Evolutionary conservation across 2,888 invertebrate species (phyloP), one percentile per base, ranked within the genome.

Genomic region (Drosophila hamatofila): DNA sequence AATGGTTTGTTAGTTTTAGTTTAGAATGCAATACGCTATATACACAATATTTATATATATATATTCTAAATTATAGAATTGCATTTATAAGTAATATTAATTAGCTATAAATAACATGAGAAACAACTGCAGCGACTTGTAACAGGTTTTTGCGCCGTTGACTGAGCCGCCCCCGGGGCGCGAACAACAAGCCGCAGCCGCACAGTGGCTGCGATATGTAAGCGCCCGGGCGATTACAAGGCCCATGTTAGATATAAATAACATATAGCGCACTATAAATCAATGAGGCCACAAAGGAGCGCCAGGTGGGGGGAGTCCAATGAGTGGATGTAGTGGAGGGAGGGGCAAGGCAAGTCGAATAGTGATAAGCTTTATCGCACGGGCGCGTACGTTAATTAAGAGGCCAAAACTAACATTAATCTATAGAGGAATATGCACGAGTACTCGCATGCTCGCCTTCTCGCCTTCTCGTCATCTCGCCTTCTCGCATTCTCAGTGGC

Each of bases 61-160:
- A 78, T 85, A 87, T 88, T 83, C 73, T 80, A 77, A 88, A 86
- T 85, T 81, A 88, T 86, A 80, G 88, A 86, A 88, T 80, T 81
- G 86, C 86, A 86, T 88, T 85, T 88, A 85, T 81, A 88, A 88
- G 78, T 88, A 82, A 86, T 86, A 88, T 87, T 87, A 87, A 87
- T 88, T 83, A 87, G 86, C 88, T 75, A 85, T 88, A 86, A 86
- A 86, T 80, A 86, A 88, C 78, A 88, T 72, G 86, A 81, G 83
- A 81, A 83, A 81, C 74, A 65, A 69, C 73, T 44, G 69, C 72
- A 55, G 37, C 54, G 69, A 80, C 76, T 64, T 76, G 70, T 77
- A 81, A 87, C 84, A 72, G 84, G 87, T 83, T 82, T 49, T 51
- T 58, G 52, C 16, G 49, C 21, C 48, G 76, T 59, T 72, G 71